These are phyloP conservation scores for Anser cygnoides DNA, from an alignment of 2,113 vertebrate species.

Conservation along the genomic window DNA sequence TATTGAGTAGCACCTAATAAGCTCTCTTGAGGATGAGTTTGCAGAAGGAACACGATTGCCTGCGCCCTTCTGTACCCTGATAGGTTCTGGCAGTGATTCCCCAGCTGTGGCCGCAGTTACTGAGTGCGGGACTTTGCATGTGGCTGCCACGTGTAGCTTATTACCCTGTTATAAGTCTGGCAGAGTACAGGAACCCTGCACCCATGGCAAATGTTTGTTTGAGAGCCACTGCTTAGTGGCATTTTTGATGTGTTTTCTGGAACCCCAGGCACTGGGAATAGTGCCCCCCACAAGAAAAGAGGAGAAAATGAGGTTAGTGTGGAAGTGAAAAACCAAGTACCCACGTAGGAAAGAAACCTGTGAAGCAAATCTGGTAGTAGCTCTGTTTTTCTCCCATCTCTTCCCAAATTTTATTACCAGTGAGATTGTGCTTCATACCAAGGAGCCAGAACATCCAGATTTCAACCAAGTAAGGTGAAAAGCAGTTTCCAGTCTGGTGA, in stretches of 20 bases:
- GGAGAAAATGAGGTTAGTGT: neutral
- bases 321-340: neutral
- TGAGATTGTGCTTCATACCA: neutral
- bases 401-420: neutral
- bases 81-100: neutral
- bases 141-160: neutral
- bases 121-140: neutral
- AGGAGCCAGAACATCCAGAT: neutral
- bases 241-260: neutral
- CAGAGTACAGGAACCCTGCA: neutral
- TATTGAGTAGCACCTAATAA: neutral
- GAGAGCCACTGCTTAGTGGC: neutral
- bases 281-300: neutral
- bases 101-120: neutral
- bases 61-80: fast-evolving
- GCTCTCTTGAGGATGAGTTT: neutral
- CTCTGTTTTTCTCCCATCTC: neutral
- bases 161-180: neutral
- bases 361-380: neutral
- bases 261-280: neutral
- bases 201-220: fast-evolving
- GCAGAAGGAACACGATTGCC: neutral
- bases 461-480: neutral
- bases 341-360: neutral
- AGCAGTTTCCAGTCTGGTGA: neutral